Base-by-base conservation (phyloP, 1,140 invertebrate species). In the Venturia canescens region DNA sequence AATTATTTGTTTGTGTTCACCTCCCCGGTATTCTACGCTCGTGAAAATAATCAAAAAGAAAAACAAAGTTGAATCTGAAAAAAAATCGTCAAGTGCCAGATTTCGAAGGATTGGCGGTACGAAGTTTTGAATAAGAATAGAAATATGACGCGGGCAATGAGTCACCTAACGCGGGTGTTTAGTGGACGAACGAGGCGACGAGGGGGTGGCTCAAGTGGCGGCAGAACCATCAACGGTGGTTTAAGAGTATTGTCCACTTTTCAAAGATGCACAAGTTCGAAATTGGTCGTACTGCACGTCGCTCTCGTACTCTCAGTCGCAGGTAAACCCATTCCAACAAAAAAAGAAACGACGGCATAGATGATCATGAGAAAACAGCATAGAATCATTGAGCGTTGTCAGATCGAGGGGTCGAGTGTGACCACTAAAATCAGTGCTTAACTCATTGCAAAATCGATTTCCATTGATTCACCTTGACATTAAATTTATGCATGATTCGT, bases 201-300 rank as follows among this genome's bases (percentile, higher is more conserved):
- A 69, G 66, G 66, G 66, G 60, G 66, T 31, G 66, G 66, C 27
- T 31, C 66, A 31, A 69, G 66, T 31, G 66, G 29, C 27, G 66
- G 13, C 27, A 69, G 27, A 23, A 69, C 15, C 26, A 69, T 69
- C 66, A 29, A 18, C 72, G 72, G 53, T 60, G 50, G 72, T 60
- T 34, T 76, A 31, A 50, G 72, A 60, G 26, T 76, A 57, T 76
- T 76, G 72, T 60, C 72, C 50, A 50, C 50, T 57, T 76, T 76
- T n/a, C 50, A 76, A 53, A 60, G 72, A 34, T 76, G 72, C 72
- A 34, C 50, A 57, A 57, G 72, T 31, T 76, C 72, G 48, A 50
- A 76, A 76, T 60, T 76, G 72, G 72, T 76, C 72, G 72, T 76
- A 31, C 72, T 76, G 26, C 72, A 50, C 72, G 50, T 53, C 72